Base-by-base conservation (phyloP, 1,140 invertebrate genomes). In the Drosophila setifemur region DNA sequence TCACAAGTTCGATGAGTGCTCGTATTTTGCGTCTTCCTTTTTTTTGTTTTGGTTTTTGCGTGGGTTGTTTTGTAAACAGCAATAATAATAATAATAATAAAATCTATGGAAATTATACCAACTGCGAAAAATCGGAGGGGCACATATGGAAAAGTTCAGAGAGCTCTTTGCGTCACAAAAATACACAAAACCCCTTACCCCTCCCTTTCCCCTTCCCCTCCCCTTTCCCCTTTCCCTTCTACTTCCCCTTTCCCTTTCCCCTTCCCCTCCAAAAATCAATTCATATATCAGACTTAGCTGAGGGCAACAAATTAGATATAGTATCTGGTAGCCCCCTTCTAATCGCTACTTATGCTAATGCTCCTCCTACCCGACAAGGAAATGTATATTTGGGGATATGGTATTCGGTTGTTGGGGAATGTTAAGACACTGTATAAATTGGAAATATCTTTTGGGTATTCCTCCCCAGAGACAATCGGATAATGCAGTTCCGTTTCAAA, bases 261-360 rank as follows among this genome's bases (percentile, higher is more conserved):
- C n/a, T n/a, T n/a, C n/a, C n/a, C n/a, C n/a, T n/a, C n/a, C n/a
- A n/a, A 37, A 50, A 64, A 23, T 4, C 28, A 9, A 49, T 43
- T 37, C 66, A 71, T 71, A 50, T 50, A 71, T 71, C 66, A 71
- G 67, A 60, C 67, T 71, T 70, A 71, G 67, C 25, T 33, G 29
- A 19, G 43, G 66, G 50, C 64, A 68, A 68, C 61, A 69, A 69
- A 69, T 69, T 69, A 69, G 66, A 28, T 39, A 23, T 19, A 23
- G 37, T 39, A 23, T 21, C 44, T 19, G 25, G 9, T 29, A 26
- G 55, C 54, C 42, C 21, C 42, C 11, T 1, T 26, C 67, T 58
- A 70, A 70, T 70, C 67, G 52, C 67, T 70, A 25, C 53, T 71
- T 60, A 71, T 70, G 67, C 67, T 71, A 71, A 71, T 61, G 26